Percentiles rank a stretch among this genome's conserved stretches.
phyloP scores from a whole-genome alignment of 2,888 invertebrate species.

The Crematogaster levior region DNA sequence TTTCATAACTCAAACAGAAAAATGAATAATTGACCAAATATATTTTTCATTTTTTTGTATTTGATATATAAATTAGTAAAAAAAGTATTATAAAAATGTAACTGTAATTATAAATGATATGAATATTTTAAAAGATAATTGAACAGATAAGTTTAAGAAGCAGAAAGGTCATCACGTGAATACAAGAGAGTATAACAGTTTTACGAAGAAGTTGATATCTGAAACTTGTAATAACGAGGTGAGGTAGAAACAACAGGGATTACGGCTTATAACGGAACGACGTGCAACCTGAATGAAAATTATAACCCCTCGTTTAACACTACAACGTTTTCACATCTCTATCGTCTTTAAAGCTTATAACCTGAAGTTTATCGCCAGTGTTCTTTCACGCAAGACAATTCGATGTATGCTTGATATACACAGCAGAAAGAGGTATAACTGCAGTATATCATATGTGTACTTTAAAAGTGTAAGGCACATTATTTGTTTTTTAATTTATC shows the following conservation, averaged over 20 bases:
- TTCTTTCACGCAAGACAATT: conserved; percentile 19
- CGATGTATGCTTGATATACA: not conserved
- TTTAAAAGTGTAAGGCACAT: not conserved
- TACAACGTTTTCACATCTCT: conserved; percentile 45
- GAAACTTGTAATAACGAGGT: not conserved
- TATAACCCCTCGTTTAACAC: conserved; percentile 80
- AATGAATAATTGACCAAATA: not conserved
- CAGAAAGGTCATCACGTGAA: conserved; percentile 19
- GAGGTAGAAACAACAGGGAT: conserved; percentile 62
- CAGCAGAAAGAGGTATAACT: not conserved
- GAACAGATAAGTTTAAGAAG: conserved; percentile 49
- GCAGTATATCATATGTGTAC: not conserved
- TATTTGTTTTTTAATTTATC: not conserved
- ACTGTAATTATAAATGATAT: not conserved
- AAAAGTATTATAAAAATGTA: not conserved
- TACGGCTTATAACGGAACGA: conserved; percentile 72
- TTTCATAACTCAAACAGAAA: not conserved
- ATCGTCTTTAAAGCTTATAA: conserved; percentile 55
- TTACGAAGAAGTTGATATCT: conserved; percentile 42
- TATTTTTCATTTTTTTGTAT: not conserved
- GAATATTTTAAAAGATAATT: conserved; percentile 38
- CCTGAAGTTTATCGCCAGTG: conserved; percentile 40
- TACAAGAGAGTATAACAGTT: conserved; percentile 25
- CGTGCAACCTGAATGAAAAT: conserved; percentile 78
- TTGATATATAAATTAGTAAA: not conserved